Base-by-base conservation (phyloP, 2,113 vertebrate species). In the Dasyprocta punctata region DNA sequence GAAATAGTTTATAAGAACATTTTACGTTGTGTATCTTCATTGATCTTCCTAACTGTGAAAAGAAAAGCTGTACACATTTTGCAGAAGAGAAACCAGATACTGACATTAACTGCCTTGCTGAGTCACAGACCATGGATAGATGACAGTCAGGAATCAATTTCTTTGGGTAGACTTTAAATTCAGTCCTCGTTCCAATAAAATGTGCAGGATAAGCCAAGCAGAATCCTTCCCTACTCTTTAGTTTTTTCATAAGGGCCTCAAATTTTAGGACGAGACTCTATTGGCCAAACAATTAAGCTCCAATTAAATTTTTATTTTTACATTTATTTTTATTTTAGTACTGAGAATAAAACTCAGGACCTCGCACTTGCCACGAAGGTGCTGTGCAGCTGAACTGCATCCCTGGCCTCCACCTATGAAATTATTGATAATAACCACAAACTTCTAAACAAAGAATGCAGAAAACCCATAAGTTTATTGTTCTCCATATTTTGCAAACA, bases 391-490 rank as follows among this genome's bases (percentile, higher is more conserved):
- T 56, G 54, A 56, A 11, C 17, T 56, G 17, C 5, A 56, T 56
- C 16, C 17, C 54, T 56, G 54, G 54, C 17, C 54, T 19, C 54
- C 22, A 26, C 2, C 38, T 13, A 63, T 17, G 90, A 26, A 69
- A 88, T 93, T 83, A 71, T 41, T 81, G 9, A 22, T 77, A 77
- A 81, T 71, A 95, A 38, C 38, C 26, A 54, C 26, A 96, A 86
- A 80, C 19, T 83, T 80, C n/a, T 67, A 80, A 75, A 56, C n/a
- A 10, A 67, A 89, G 86, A 83, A 52, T 65, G 49, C 30, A 47
- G 65, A 80, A 19, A 7, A 61, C 52, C 54, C 52, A 54, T 36
- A 56, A 71, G 58, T 65, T 47, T 52, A 58, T 86, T 86, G 41
- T 5, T 71, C 44, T 67, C 30, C 7, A 22, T 83, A 24, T 91